Base-by-base conservation (phyloP, 2,888 invertebrate genomes). In the Sarcophaga rosellei region DNA sequence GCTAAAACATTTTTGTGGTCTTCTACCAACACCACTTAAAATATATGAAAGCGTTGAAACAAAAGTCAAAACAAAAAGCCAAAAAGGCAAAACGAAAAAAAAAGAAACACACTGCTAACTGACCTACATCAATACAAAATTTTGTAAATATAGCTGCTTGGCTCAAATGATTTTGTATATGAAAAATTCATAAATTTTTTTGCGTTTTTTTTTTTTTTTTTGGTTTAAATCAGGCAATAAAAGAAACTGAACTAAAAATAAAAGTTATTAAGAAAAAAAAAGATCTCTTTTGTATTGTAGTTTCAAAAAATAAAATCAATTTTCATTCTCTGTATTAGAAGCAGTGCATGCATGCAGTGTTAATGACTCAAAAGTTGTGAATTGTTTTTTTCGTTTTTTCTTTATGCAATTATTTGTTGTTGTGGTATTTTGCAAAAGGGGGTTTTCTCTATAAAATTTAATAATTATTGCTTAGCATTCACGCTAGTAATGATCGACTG, bases 91-190 rank as follows among this genome's bases (percentile, higher is more conserved):
- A 57, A 72, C 25, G n/a, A 57, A 70, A 82, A 63, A 35, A 35
- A 47, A 61, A 82, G 63, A 35, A 35, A 35, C 8, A 35, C 35
- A 57, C 82, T 72, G 77, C 68, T 83, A 74, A 86, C 84, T 86
- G 86, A 86, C 86, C 86, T 81, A 86, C 84, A 86, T 86, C 84
- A 86, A 70, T 84, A 35, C 8, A 35, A 35, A 35, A 35, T 35
- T 35, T 59, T 21, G n/a, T 23, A 21, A 35, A 35, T 35, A 35
- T 35, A 35, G 35, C 35, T 35, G 35, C 35, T 35, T 35, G 35
- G 35, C 35, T 35, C 35, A 35, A 35, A 35, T 35, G 35, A 10
- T 35, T 35, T 35, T 35, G 6, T 35, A 35, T 6, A 1, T 35
- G 35, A 35, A 35, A 35, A 35, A 35, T 35, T 6, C 6, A 6